Base-by-base conservation (phyloP, 2,888 invertebrate species). In the Cataglyphis albicans region DNA sequence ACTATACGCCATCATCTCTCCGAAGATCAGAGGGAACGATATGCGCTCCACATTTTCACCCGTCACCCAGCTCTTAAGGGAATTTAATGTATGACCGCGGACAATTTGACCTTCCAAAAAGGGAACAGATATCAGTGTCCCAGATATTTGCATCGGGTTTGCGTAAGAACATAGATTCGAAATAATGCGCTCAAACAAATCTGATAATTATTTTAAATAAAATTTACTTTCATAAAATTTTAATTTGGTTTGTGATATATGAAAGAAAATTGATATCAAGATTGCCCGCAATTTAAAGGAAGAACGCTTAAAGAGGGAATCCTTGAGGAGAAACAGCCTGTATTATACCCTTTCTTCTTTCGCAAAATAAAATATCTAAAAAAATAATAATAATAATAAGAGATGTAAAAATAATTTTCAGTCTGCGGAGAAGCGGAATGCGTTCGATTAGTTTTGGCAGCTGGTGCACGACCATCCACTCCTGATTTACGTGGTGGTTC, bases 391-490 rank as follows among this genome's bases (percentile, higher is more conserved):
- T 18, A 48, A 48, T 52, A n/a, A n/a, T n/a, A 52, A 1, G 29
- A 73, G 25, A 1, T 57, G 18, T 5, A 48, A 48, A 18, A 52
- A 44, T 76, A 1, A 38, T 84, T 95, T 95, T 12, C 94, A 98
- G 99, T 99, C 15, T 99, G 99, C 93, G 99, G 99, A 0, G 99
- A 99, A 94, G 97, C 98, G 68, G 98, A 98, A 85, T 97, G 98
- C 25, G 95, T 99, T 86, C 96, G 98, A 61, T 96, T 98, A 0
- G 97, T 99, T 65, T 95, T 99, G 90, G 97, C 97, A 3, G 97
- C 97, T 1, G 98, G 98, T 5, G 99, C 98, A 0, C 97, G 97
- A 90, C 97, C 98, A 9, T 97, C 98, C 18, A 97, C 97, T 0
- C 97, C 98, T 0, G 99, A 99, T 95, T 97, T 98, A 88, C 98